Evolutionary conservation across 2,797 vertebrate genomes (phyloP).

Genomic region (Neopelma chrysocephalum): DNA sequence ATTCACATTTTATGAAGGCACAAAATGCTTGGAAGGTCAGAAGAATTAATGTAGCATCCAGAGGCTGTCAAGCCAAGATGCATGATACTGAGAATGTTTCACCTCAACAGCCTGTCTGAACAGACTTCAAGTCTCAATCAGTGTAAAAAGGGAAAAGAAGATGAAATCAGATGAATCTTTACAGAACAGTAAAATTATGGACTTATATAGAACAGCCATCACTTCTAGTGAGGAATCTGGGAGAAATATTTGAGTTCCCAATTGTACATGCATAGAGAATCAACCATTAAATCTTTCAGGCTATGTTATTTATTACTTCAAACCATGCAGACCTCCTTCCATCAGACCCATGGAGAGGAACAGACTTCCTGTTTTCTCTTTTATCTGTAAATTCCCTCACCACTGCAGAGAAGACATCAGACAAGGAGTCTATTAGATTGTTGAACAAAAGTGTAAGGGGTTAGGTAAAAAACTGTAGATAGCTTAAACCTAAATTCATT

Average conservation of each 20-base stretch:
- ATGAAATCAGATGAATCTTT: not conserved
- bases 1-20: rapidly evolving
- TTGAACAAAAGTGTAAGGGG: not conserved
- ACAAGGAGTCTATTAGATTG: not conserved
- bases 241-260: not conserved
- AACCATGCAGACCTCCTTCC: not conserved
- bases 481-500: not conserved
- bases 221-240: not conserved
- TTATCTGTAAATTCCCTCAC: not conserved
- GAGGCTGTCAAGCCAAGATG: not conserved
- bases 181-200: not conserved
- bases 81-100: not conserved
- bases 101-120: not conserved
- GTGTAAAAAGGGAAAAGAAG: not conserved
- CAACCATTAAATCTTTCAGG: not conserved
- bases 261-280: rapidly evolving
- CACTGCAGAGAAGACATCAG: not conserved
- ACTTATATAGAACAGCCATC: not conserved
- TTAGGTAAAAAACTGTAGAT: not conserved
- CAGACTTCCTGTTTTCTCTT: not conserved
- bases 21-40: not conserved
- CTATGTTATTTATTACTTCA: not conserved
- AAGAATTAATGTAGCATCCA: not conserved
- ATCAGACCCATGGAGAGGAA: not conserved
- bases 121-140: not conserved